phyloP scores from a whole-genome alignment of 1,140 invertebrate species.

The Zelostemma sp. region DNA sequence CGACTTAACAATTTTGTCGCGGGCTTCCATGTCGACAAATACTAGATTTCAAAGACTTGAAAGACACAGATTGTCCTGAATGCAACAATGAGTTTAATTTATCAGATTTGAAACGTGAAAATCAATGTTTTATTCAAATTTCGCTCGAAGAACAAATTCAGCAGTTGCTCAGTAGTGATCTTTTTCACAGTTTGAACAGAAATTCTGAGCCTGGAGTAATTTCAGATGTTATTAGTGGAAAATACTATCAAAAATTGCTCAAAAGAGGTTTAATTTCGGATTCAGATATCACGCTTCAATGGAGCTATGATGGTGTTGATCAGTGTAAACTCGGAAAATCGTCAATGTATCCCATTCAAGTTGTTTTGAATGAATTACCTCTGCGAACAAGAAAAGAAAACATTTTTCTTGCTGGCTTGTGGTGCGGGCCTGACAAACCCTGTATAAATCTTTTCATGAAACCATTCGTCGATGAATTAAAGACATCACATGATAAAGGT shows the following conservation, averaged over 20 bases:
- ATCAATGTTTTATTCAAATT: too few relatives aligned
- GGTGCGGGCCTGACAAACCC: slow-evolving; percentile 5
- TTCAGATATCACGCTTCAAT: slow-evolving; percentile 36
- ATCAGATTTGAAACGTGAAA: too few relatives aligned
- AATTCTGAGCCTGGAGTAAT: slow-evolving; percentile 1
- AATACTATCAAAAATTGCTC: slow-evolving; percentile 12
- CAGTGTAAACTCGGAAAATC: slow-evolving; percentile 28
- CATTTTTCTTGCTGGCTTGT: slow-evolving; percentile 22
- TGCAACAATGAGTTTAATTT: too few relatives aligned
- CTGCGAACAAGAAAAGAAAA: slow-evolving; percentile 22
- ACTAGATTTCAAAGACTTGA: too few relatives aligned
- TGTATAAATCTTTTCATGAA: slow-evolving; percentile 15
- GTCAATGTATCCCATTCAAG: slow-evolving; percentile 25
- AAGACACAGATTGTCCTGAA: too few relatives aligned
- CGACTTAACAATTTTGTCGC: too few relatives aligned
- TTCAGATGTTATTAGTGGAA: slow-evolving; percentile 19
- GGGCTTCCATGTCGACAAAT: too few relatives aligned
- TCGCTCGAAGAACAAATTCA: too few relatives aligned
- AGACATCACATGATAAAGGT: slow-evolving; percentile 16
- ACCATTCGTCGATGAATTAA: slow-evolving; percentile 22
- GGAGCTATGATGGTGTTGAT: slow-evolving; percentile 34
- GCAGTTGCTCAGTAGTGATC: too few relatives aligned
- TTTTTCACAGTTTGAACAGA: slow-evolving; percentile 15
- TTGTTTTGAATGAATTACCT: slow-evolving; percentile 21
- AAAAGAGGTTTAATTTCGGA: slow-evolving; percentile 12